Conservation (phyloP, 2,888 invertebrate genomes). For the Zaprionus bogoriensis region DNA sequence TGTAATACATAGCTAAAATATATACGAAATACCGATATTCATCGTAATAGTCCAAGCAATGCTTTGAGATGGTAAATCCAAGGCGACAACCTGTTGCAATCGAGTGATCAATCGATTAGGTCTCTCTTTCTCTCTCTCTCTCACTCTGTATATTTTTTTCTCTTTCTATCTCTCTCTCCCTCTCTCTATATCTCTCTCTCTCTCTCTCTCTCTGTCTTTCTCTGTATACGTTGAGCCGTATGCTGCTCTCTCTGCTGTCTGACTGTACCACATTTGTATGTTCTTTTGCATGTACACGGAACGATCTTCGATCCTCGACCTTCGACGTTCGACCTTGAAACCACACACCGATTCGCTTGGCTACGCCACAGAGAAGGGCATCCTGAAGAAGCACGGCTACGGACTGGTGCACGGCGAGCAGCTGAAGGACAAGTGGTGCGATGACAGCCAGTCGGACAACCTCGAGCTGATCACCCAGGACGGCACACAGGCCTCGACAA, state of each 20-base stretch:
- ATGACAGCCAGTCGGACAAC: slow-evolving; percentile 89
- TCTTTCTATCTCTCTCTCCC: slow-evolving; percentile 22
- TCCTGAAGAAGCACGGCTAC: slow-evolving; percentile 92
- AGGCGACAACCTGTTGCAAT: background rate
- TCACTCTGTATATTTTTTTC: slow-evolving; percentile 38
- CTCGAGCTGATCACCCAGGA: slow-evolving; percentile 88
- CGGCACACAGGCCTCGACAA: slow-evolving; percentile 86
- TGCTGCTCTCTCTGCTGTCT: slow-evolving; percentile 59
- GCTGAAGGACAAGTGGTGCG: slow-evolving; percentile 90
- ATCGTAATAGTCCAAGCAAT: background rate
- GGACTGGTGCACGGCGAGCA: slow-evolving; percentile 89
- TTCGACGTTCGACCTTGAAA: background rate
- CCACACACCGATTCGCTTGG: background rate
- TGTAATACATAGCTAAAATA: too few relatives aligned
- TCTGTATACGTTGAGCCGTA: slow-evolving; percentile 32
- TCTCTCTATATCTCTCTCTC: slow-evolving; percentile 7
- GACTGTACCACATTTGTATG: slow-evolving; percentile 68
- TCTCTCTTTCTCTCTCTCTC: background rate
- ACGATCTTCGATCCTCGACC: slow-evolving; percentile 36
- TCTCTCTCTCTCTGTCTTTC: slow-evolving; percentile 32
- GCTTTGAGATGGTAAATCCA: background rate
- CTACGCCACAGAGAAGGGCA: slow-evolving; percentile 90
- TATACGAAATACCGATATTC: too few relatives aligned
- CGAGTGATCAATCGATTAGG: background rate
- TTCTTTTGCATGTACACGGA: slow-evolving; percentile 69